A percentile compares a stretch with the other conserved stretches of the same genome.
phyloP scores from a whole-genome alignment of 2,113 vertebrate species.

The Prochilodus magdalenae region DNA sequence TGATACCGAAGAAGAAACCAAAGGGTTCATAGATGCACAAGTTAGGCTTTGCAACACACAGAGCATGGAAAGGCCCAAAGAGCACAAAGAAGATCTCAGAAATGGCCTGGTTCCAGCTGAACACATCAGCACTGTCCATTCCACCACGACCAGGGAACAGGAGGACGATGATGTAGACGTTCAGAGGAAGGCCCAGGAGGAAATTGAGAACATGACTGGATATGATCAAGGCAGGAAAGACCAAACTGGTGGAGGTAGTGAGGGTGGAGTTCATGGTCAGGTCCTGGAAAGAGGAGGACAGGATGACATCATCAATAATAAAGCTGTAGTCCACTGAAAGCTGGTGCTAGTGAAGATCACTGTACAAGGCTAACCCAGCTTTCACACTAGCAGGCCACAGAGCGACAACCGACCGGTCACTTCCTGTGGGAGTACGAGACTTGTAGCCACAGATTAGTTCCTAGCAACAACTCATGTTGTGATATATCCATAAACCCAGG shows the following conservation, averaged over 20 bases:
- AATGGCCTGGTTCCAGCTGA: conserved; percentile 19
- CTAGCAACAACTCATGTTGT: too few relatives aligned
- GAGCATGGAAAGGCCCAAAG: too few relatives aligned
- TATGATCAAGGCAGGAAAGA: neutral
- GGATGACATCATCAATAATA: too few relatives aligned
- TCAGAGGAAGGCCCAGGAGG: conserved; percentile 27
- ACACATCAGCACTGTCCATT: conserved; percentile 11
- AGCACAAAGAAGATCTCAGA: conserved; percentile 22
- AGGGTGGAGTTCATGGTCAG: neutral
- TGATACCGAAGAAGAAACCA: neutral
- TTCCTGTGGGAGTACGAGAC: too few relatives aligned
- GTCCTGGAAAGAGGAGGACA: neutral
- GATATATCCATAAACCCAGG: too few relatives aligned
- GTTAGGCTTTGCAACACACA: neutral
- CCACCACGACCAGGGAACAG: neutral
- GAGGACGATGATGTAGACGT: conserved; percentile 13
- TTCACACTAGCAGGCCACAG: too few relatives aligned
- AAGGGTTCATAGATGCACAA: neutral
- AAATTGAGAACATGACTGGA: neutral
- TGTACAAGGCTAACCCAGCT: too few relatives aligned
- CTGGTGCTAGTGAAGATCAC: too few relatives aligned
- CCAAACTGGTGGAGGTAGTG: neutral
- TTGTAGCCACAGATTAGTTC: too few relatives aligned
- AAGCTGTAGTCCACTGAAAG: too few relatives aligned
- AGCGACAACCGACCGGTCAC: too few relatives aligned